A percentile compares a stretch with the other conserved stretches of the same genome.
phyloP scores from a whole-genome alignment of 2,888 invertebrate species.

The Mesorhabditis belari region DNA sequence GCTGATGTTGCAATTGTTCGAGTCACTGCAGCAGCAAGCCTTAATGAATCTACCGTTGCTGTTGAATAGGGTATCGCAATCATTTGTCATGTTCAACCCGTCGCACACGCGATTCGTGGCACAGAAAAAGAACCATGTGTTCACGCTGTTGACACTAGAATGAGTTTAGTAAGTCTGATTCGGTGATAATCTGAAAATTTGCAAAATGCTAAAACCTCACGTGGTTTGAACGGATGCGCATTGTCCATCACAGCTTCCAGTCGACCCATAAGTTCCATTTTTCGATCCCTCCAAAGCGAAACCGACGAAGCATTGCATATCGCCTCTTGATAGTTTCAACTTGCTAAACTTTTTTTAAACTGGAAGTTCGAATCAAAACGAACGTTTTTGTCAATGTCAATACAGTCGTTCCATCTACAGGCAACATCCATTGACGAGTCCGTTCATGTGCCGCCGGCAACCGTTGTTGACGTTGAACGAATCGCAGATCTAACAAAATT shows the following conservation, averaged over 20 bases:
- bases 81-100: slow-evolving; percentile 19
- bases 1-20: neutral
- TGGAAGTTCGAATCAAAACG: too few species aligned
- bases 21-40: neutral
- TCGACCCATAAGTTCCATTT: neutral
- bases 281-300: neutral
- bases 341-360: neutral
- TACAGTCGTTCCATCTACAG: neutral
- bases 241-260: neutral
- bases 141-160: neutral
- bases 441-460: neutral
- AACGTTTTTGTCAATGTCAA: neutral
- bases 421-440: neutral
- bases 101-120: slow-evolving; percentile 7
- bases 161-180: too few species aligned
- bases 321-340: neutral
- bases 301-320: neutral
- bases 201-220: neutral
- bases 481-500: neutral
- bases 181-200: too few species aligned
- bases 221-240: neutral
- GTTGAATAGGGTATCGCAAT: slow-evolving; percentile 8
- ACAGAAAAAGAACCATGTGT: neutral
- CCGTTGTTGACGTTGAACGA: neutral
- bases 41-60: neutral